Base-by-base conservation (phyloP, 2,797 vertebrate species). In the Naso thynnoides region DNA sequence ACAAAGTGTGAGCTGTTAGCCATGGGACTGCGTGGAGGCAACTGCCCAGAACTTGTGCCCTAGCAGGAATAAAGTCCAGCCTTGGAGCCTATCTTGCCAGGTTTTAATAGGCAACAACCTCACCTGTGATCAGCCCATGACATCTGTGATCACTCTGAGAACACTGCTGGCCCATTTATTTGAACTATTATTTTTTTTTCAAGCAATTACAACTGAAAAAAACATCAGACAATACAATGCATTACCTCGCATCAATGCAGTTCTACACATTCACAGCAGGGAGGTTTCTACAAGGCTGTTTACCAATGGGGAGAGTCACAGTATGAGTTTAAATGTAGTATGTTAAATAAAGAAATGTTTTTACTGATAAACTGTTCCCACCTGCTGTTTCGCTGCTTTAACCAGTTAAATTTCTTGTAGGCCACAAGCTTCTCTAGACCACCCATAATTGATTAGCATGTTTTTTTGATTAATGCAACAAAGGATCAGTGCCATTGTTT, bases 1-100 rank as follows among this genome's bases (percentile, higher is more conserved):
- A 88, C 80, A 83, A 76, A 85, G 66, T 70, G 66, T 63, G 58
- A 79, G 57, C 55, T 56, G 70, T 77, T 73, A 81, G 70, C 52
- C 39, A 9, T 29, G 58, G 73, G 82, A 80, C 44, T 69, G 49
- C 50, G 42, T 31, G 29, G 54, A 74, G 50, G 53, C 47, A 38
- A 33, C 38, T 57, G 49, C 48, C 62, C 23, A 67, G 50, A 79
- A 76, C 62, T 61, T 58, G 7, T 49, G 2, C 58, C 50, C 62
- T 21, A 15, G 36, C 29, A 44, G 7, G 21, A 45, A 58, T 67
- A 19, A 70, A 55, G 24, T 55, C 24, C 3, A 1, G 19, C 29
- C n/a, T 64, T 66, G 65, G 18, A 71, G 70, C 21, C 54, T 42
- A 58, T 62, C 53, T 14, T 54, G 14, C 15, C 29, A 45, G 15